Conservation (phyloP, 1,140 invertebrate genomes). For the Drosophila navojoa region DNA sequence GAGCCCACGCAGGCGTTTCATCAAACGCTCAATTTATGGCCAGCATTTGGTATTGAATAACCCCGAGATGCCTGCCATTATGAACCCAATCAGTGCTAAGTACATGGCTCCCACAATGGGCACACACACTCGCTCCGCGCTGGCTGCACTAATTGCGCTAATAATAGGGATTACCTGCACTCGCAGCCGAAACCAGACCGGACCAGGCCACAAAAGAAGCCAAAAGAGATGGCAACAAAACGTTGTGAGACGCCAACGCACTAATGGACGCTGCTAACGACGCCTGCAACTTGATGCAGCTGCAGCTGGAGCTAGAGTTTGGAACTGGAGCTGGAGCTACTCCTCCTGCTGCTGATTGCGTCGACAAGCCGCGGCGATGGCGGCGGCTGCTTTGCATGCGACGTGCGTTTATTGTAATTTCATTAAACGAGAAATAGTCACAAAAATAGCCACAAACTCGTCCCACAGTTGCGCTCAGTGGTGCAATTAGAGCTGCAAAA, state of each 20-base stretch:
- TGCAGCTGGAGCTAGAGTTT: not conserved
- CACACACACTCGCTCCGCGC: conserved; percentile 6
- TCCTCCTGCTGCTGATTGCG: conserved; percentile 28
- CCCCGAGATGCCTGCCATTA: conserved; percentile 18
- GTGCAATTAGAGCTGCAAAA: conserved; percentile 70
- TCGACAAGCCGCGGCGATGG: conserved; percentile 17
- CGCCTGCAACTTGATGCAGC: conserved; percentile 11
- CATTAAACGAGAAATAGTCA: conserved; percentile 77
- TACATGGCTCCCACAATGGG: conserved; percentile 62
- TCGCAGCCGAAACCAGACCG: conserved; percentile 11
- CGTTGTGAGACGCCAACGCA: conserved; percentile 68
- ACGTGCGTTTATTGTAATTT: conserved; percentile 78
- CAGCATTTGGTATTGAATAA: conserved; percentile 50
- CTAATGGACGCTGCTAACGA: conserved; percentile 72
- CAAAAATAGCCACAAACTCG: conserved; percentile 55
- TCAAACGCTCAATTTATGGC: conserved; percentile 38
- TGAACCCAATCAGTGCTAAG: conserved; percentile 72
- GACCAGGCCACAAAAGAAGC: not conserved
- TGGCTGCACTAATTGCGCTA: conserved; percentile 73
- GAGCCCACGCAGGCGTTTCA: conserved; percentile 29
- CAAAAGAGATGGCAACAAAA: conserved; percentile 33
- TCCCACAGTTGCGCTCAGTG: conserved; percentile 37
- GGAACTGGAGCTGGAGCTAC: no score
- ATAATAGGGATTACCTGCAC: conserved; percentile 74
- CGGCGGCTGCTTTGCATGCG: conserved; percentile 48